Conservation (phyloP, 1,140 invertebrate species). For the Druon quercuslanigerum region DNA sequence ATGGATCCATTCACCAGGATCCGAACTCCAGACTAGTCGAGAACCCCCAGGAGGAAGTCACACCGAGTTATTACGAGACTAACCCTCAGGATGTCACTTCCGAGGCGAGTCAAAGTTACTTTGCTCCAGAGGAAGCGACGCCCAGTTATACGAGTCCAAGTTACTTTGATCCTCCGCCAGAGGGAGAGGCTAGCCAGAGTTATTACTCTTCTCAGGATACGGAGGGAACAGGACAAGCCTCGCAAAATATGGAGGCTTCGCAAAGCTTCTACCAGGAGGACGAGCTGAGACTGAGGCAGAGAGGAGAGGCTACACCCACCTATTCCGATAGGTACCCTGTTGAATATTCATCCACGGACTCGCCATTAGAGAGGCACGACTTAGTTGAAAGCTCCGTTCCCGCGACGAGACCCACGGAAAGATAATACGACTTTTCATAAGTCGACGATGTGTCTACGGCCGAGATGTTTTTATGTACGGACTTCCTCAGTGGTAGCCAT, state of each 20-base stretch:
- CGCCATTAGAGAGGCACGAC: constrained; percentile 72
- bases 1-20: constrained; percentile 58
- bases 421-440: constrained; percentile 64
- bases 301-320: constrained; percentile 68
- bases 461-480: constrained; percentile 39
- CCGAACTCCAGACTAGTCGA: constrained; percentile 58
- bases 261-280: constrained; percentile 70
- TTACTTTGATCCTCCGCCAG: constrained; percentile 66
- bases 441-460: constrained; percentile 21
- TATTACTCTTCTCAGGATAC: constrained; percentile 66
- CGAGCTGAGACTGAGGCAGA: constrained; percentile 57
- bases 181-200: constrained; percentile 69
- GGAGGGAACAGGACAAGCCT: constrained; percentile 54
- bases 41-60: constrained; percentile 64
- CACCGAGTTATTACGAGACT: constrained; percentile 67
- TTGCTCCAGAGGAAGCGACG: constrained; percentile 63
- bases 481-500: constrained; percentile 41
- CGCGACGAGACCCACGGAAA: constrained; percentile 65
- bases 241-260: constrained; percentile 67
- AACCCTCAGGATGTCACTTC: constrained; percentile 56
- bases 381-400: constrained; percentile 71
- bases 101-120: constrained; percentile 69
- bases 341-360: constrained; percentile 67
- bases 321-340: constrained; percentile 68
- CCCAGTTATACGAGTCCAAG: constrained; percentile 64